Evolutionary conservation across 1,140 invertebrate genomes (phyloP), one percentile per base, ranked within the genome.

Genomic region (Aphis craccivora): DNA sequence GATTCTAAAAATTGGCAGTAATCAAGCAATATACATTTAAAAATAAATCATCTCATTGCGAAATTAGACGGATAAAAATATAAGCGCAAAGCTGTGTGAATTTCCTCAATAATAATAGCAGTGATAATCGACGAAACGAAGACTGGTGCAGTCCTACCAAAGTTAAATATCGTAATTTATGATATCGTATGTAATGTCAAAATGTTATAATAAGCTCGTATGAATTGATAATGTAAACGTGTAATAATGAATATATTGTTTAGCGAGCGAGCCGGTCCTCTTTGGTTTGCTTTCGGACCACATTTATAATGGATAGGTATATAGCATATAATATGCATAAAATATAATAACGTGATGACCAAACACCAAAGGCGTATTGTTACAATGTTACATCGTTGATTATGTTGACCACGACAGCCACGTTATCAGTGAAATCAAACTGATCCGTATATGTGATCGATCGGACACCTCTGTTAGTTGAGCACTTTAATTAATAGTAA

Each of bases 11-110:
- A 89, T 18, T 53, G 30, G 51, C 88, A 55, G 51, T 60, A 90
- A 60, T 90, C 88, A 60, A 90, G 88, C 20, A 43, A 60, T 90
- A 55, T 90, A 40, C 25, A 60, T 90, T 90, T 60, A 60, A 55
- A 40, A 55, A 30, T 40, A 60, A 90, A 60, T 60, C 23, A 1
- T 60, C 25, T 90, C 53, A 18, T 90, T 53, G 35, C 5, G 37
- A 43, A 60, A 51, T 88, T 51, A 22, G 48, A 53, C 48, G n/a
- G 20, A n/a, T n/a, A n/a, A 2, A 6, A 35, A 43, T 51, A 51
- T 53, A 88, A 35, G 9, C 35, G 3, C n/a, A 76, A 18, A n/a
- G n/a, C 4, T 76, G 1, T n/a, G 14, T 0, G 11, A 30, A 30
- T 67, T 4, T 30, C 30, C 23, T 2, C 2, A 43, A 86, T 30